These are phyloP conservation scores for Agonopterix subpropinquella DNA, from an alignment of 2,888 invertebrate species.

Conservation along the genomic window DNA sequence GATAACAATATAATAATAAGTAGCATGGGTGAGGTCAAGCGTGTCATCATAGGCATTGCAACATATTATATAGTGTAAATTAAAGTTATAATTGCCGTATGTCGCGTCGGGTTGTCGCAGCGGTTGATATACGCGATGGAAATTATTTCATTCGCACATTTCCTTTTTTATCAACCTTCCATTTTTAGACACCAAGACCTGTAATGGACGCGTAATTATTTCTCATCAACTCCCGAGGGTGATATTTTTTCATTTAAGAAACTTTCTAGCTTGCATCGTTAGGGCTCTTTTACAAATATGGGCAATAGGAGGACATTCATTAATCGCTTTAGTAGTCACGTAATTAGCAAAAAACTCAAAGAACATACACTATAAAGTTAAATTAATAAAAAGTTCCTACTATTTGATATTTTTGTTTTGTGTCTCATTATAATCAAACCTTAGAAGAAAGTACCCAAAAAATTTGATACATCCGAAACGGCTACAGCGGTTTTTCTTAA, in stretches of 20 bases:
- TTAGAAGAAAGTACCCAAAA: background rate
- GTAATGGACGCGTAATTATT: constrained; percentile 9
- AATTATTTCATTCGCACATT: constrained; percentile 6
- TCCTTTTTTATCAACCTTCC: constrained; percentile 1
- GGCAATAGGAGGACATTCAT: too few species aligned
- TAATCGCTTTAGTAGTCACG: too few species aligned
- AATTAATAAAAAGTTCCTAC: too few species aligned
- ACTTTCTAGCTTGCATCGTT: background rate
- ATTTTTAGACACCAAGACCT: constrained; percentile 5
- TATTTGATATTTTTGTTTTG: too few species aligned
- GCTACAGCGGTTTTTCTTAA: constrained; percentile 19
- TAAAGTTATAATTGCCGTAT: background rate
- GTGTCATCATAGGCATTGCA: too few species aligned
- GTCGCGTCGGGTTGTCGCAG: background rate
- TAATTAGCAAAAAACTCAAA: too few species aligned
- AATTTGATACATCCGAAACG: background rate
- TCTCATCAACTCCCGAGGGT: constrained; percentile 3
- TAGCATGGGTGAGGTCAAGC: too few species aligned
- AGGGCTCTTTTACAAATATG: background rate
- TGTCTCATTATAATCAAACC: background rate
- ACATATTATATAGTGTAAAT: too few species aligned
- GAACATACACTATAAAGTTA: too few species aligned
- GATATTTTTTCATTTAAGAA: constrained; percentile 1
- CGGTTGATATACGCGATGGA: background rate
- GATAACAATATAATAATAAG: too few species aligned